Conservation (phyloP, 2,113 vertebrate genomes). For the Python bivittatus region DNA sequence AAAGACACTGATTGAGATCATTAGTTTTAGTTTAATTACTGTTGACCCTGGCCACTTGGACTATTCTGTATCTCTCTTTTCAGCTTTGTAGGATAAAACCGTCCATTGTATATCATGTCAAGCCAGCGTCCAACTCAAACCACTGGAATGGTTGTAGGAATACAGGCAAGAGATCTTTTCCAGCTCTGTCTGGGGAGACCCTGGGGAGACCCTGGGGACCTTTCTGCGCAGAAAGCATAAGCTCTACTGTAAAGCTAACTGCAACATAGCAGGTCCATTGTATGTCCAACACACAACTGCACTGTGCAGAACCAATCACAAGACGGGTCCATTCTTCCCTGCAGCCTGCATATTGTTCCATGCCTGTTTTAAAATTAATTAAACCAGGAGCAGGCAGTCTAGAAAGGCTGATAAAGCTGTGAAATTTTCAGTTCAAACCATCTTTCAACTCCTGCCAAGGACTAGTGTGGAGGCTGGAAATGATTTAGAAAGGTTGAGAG, state of each 20-base stretch:
- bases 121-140: no score
- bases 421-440: constrained; percentile 49
- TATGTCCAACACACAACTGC: neutral
- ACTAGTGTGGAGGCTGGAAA: constrained; percentile 60
- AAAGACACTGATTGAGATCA: no score
- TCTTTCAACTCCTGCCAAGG: constrained; percentile 59
- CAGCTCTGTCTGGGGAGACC: no score
- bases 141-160: no score
- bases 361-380: constrained; percentile 46
- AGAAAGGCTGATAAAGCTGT: constrained; percentile 64
- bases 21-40: no score
- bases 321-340: neutral
- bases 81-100: no score
- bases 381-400: constrained; percentile 42
- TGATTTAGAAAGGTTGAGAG: constrained; percentile 64
- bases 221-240: neutral
- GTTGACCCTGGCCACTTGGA: no score
- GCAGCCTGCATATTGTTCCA: neutral
- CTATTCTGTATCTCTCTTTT: no score
- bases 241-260: neutral
- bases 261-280: neutral
- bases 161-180: no score
- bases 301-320: neutral
- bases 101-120: no score
- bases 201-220: neutral